Percentiles rank a stretch among this genome's conserved stretches.
Evolutionary conservation across 2,113 vertebrate species (phyloP).

Genomic region (Callionymus lyra): DNA sequence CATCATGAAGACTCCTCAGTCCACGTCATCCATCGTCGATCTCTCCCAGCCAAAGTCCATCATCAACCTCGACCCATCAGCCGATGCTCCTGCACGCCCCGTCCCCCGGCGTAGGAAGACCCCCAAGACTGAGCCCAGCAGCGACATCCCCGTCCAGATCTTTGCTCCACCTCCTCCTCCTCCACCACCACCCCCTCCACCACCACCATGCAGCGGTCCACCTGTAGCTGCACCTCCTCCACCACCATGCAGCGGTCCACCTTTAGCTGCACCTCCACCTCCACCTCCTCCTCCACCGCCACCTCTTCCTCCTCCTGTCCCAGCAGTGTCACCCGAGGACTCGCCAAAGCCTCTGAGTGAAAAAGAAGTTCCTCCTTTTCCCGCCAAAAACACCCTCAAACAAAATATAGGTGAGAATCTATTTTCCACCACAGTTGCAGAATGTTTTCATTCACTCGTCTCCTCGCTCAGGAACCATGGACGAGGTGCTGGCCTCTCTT

Average conservation of each 20-base stretch:
- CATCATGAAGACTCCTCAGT: constrained; percentile 61
- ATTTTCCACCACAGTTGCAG: no score
- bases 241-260: not conserved
- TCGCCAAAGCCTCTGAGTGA: constrained; percentile 55
- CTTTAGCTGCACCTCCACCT: not conserved
- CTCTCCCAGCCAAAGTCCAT: constrained; percentile 34
- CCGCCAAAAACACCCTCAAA: constrained; percentile 58
- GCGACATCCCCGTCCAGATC: constrained; percentile 63
- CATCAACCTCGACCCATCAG: constrained; percentile 29
- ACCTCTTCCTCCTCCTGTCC: not conserved
- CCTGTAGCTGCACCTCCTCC: accelerated
- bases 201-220: constrained; percentile 3
- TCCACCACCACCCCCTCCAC: not conserved
- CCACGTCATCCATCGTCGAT: constrained; percentile 29
- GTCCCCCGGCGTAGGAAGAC: constrained; percentile 33
- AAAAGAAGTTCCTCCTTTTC: constrained; percentile 30
- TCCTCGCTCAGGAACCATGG: constrained; percentile 77
- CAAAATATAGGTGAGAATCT: constrained; percentile 72
- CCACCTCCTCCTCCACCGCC: constrained; percentile 18
- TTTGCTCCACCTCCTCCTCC: constrained; percentile 38
- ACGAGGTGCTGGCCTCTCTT: constrained; percentile 85
- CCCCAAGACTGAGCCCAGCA: constrained; percentile 20
- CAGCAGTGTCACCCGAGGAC: constrained; percentile 20
- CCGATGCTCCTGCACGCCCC: constrained; percentile 10
- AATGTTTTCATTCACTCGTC: not conserved